phyloP scores from a whole-genome alignment of 2,113 vertebrate genomes.

The Boulengeromyrus knoepffleri region DNA sequence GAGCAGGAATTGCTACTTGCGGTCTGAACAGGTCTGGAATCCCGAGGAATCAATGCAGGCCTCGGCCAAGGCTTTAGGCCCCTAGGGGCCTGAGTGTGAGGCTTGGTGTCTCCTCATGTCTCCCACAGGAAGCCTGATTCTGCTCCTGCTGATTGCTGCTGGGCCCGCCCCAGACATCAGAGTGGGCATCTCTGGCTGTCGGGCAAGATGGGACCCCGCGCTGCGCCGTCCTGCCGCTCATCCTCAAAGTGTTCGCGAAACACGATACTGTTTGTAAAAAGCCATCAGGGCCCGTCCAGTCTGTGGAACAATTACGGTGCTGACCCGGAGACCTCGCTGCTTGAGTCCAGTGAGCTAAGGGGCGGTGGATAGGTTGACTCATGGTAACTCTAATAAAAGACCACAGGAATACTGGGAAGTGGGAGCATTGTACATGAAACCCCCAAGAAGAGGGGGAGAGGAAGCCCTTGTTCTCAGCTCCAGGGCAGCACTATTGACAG shows the following conservation, averaged over 20 bases:
- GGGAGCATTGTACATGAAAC: neutral
- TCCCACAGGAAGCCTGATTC: neutral
- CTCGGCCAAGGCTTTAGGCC: neutral
- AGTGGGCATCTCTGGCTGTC: neutral
- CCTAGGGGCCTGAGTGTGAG: neutral
- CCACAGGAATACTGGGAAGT: neutral
- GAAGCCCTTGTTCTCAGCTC: neutral
- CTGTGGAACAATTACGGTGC: neutral
- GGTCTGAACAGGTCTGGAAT: neutral
- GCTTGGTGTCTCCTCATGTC: neutral
- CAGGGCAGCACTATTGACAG: slow-evolving; percentile 36
- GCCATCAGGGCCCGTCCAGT: neutral
- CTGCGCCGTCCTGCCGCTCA: neutral
- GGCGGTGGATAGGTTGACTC: neutral
- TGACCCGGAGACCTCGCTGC: neutral
- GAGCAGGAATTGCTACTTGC: neutral
- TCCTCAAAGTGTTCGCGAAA: neutral
- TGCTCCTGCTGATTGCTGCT: neutral
- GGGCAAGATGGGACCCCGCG: neutral
- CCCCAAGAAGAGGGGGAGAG: neutral
- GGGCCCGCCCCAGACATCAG: neutral
- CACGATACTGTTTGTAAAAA: neutral
- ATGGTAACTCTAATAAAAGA: neutral
- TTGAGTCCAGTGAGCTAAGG: neutral
- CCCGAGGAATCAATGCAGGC: neutral